Evolutionary conservation across 2,888 invertebrate species (phyloP).

Genomic region (Aphrophora alni): DNA sequence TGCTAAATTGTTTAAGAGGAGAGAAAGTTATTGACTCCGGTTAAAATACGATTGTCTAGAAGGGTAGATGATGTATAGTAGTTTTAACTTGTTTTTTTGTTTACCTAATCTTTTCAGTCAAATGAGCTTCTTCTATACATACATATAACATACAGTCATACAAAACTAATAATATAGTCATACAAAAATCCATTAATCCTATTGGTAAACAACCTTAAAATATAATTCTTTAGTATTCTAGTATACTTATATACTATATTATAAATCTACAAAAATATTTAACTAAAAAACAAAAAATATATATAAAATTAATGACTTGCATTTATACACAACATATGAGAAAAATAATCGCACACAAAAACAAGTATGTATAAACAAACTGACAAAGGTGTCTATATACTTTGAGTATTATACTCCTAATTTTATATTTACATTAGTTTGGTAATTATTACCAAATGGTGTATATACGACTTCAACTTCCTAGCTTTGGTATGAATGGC

Average conservation of each 20-base stretch:
- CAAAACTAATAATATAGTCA: neutral
- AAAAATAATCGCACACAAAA: neutral
- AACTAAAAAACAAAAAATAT: constrained; percentile 4
- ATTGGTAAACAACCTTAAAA: constrained; percentile 2
- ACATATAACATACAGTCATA: neutral
- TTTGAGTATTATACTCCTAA: constrained; percentile 1
- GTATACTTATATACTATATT: neutral
- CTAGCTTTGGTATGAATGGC: constrained; percentile 38
- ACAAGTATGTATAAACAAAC: neutral
- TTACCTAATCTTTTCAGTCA: neutral
- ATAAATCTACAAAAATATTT: constrained; percentile 9
- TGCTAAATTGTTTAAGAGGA: no score
- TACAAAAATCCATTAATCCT: neutral
- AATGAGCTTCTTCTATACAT: neutral
- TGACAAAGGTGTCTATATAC: neutral
- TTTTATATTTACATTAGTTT: neutral
- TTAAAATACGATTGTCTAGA: no score
- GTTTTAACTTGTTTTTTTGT: no score
- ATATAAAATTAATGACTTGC: constrained; percentile 9
- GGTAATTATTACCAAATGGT: constrained; percentile 4
- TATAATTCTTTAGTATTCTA: neutral
- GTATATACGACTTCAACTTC: constrained; percentile 10
- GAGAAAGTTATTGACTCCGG: no score
- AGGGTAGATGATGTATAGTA: neutral
- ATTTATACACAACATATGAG: constrained; percentile 4